These are phyloP conservation scores for Myodes glareolus DNA, from an alignment of 2,113 vertebrate genomes.

Conservation along the genomic window DNA sequence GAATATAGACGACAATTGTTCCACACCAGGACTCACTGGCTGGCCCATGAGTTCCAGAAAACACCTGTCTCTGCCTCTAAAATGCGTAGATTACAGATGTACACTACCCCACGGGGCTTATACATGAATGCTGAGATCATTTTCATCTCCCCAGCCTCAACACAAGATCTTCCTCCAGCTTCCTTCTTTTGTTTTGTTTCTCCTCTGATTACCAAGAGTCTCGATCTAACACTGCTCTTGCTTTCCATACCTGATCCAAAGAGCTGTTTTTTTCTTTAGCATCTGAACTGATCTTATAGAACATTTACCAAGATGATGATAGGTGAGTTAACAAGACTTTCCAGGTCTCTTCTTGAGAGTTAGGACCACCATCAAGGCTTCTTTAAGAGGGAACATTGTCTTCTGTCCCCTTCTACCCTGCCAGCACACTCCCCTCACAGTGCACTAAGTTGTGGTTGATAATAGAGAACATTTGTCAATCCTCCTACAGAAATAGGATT, in stretches of 20 bases:
- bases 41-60: not conserved
- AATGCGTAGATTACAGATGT: not conserved
- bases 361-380: not conserved
- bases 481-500: constrained; percentile 56
- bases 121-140: not conserved
- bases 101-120: not conserved
- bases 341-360: not conserved
- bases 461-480: constrained; percentile 59
- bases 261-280: not conserved
- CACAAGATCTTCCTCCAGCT: not conserved
- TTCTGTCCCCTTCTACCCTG: not conserved
- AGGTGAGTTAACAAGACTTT: not conserved
- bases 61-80: not conserved
- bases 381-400: not conserved
- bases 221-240: not conserved
- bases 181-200: not conserved
- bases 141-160: not conserved
- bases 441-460: not conserved
- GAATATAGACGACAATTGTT: too few species aligned
- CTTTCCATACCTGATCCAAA: not conserved
- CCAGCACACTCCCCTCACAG: not conserved
- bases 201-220: not conserved
- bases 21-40: too few species aligned
- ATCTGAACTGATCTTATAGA: not conserved
- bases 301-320: not conserved